Conservation (phyloP, 2,113 vertebrate genomes). For the Saguinus imperator region DNA sequence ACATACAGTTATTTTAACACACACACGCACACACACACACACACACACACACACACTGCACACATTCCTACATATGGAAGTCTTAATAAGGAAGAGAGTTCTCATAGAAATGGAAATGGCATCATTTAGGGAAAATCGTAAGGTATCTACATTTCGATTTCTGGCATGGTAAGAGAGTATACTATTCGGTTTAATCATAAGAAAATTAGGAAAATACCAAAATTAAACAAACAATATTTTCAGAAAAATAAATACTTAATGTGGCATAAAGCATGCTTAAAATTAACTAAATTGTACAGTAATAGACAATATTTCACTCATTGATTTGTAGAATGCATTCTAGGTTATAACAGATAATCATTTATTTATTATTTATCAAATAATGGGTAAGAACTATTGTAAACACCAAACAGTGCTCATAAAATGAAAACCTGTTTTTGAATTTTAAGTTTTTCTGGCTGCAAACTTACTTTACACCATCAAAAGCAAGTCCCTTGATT, state of each 20-base stretch:
- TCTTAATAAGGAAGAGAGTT: not conserved
- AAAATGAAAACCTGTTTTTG: conserved; percentile 52
- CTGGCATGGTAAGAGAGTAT: not conserved
- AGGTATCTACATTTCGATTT: not conserved
- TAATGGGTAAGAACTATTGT: conserved; percentile 41
- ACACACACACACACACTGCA: not conserved
- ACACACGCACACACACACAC: too few relatives aligned
- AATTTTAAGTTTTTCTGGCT: conserved; percentile 67
- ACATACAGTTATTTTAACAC: not conserved
- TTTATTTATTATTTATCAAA: conserved; percentile 58
- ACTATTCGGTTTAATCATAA: not conserved
- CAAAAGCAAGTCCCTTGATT: conserved; percentile 65
- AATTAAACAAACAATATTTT: conserved; percentile 40
- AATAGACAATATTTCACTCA: conserved; percentile 52
- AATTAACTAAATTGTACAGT: conserved; percentile 50
- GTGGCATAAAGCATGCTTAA: conserved; percentile 53
- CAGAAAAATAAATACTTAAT: conserved; percentile 37
- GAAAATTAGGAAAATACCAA: conserved; percentile 35
- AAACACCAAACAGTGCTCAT: not conserved
- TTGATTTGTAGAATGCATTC: conserved; percentile 55
- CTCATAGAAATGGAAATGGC: not conserved
- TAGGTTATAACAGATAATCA: not conserved
- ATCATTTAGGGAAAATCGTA: not conserved
- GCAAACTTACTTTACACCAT: conserved; percentile 65
- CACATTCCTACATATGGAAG: not conserved